Conservation (phyloP, 53 echinoderm and acorn worm genomes). For the Arbacia lixula region DNA sequence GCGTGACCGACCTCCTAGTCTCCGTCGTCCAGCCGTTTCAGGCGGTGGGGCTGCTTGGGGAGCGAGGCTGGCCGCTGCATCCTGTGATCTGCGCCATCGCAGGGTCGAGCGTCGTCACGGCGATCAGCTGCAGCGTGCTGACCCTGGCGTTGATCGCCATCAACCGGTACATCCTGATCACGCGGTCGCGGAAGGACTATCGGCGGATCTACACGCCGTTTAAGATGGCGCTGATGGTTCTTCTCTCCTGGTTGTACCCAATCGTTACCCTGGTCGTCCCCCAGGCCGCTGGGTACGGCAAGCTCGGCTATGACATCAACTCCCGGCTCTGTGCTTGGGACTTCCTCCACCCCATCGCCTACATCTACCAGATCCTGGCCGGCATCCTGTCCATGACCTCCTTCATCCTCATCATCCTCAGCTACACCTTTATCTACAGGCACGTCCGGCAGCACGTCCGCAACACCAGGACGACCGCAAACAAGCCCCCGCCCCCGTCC, state of each 20-base stretch:
- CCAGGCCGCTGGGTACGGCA: conserved; percentile 60
- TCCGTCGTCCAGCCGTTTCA: conserved; percentile 65
- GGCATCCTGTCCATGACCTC: conserved; percentile 41
- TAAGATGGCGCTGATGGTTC: conserved; percentile 62
- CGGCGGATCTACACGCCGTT: conserved; percentile 50
- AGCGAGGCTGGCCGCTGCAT: conserved; percentile 60
- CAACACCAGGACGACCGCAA: conserved; percentile 33
- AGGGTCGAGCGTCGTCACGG: conserved; percentile 57
- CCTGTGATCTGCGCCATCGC: conserved; percentile 52
- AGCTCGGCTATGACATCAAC: conserved; percentile 65
- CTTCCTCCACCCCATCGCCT: conserved; percentile 26
- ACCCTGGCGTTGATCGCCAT: conserved; percentile 75
- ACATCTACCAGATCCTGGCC: conserved; percentile 60
- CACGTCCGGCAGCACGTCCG: conserved; percentile 63
- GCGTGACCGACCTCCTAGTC: conserved; percentile 69
- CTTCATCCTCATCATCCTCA: conserved; percentile 52
- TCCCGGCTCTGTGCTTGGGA: conserved; percentile 63
- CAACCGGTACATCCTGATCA: conserved; percentile 73
- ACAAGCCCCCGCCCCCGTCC: background rate
- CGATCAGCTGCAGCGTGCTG: conserved; percentile 66
- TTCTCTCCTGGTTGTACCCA: conserved; percentile 66
- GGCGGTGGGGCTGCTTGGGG: conserved; percentile 61
- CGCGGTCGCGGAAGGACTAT: conserved; percentile 55
- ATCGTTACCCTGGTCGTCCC: conserved; percentile 57
- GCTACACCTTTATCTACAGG: conserved; percentile 59